These are phyloP conservation scores for Malacoraja senta DNA, from an alignment of 2,797 vertebrate species.

Conservation along the genomic window DNA sequence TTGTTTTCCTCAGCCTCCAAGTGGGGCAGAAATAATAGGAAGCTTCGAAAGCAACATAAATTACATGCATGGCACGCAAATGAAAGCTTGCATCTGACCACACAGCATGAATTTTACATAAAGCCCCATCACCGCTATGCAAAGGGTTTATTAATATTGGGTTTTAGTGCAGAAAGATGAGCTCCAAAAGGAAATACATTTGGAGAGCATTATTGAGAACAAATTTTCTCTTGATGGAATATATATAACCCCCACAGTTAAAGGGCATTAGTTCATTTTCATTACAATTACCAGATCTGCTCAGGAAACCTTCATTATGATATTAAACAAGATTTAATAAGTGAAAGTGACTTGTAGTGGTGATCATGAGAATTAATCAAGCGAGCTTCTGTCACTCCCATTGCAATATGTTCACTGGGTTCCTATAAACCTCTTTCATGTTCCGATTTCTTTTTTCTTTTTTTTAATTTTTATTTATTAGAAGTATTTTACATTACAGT, in stretches of 20 bases:
- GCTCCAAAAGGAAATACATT: slow-evolving; percentile 57
- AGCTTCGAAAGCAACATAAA: slow-evolving; percentile 5
- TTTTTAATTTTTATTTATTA: too few species aligned
- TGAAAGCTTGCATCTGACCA: slow-evolving; percentile 23
- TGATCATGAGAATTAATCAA: slow-evolving; percentile 97
- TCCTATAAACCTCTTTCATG: slow-evolving; percentile 87
- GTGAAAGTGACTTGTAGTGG: slow-evolving; percentile 97
- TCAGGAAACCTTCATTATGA: slow-evolving; percentile 96
- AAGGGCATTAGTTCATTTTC: slow-evolving; percentile 61
- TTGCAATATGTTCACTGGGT: slow-evolving; percentile 86
- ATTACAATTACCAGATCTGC: slow-evolving; percentile 84
- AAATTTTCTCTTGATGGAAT: slow-evolving; percentile 66
- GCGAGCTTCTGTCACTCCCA: slow-evolving; percentile 75
- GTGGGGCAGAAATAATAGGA: slow-evolving; percentile 2
- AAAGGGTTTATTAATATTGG: slow-evolving; percentile 72
- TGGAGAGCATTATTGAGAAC: slow-evolving; percentile 68
- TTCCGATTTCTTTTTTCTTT: slow-evolving; percentile 90
- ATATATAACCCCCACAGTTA: slow-evolving; percentile 40
- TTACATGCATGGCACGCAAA: slow-evolving; percentile 15
- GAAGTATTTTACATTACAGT: too few species aligned
- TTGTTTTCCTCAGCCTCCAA: neutral
- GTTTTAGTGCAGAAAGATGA: slow-evolving; percentile 57
- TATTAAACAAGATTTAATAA: slow-evolving; percentile 99
- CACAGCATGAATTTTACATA: slow-evolving; percentile 27
- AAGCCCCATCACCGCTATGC: neutral